These are phyloP conservation scores for Neodiprion fabricii DNA, from an alignment of 1,140 invertebrate species.

Conservation along the genomic window DNA sequence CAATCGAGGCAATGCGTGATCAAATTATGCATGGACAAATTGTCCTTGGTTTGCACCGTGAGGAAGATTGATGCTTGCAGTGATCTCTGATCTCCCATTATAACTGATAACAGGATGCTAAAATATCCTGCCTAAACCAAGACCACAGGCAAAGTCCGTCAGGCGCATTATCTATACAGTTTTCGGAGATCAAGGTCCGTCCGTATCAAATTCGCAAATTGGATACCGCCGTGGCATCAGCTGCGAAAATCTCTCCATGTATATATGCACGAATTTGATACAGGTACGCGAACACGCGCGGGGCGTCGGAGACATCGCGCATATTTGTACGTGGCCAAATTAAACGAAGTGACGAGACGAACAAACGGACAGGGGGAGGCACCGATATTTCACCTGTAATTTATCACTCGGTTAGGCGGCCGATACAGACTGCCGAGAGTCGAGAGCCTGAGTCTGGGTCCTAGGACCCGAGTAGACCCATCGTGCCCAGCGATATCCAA, in stretches of 20 bases:
- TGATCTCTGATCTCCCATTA: neutral
- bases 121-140: neutral
- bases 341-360: neutral
- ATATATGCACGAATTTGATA: neutral
- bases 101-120: neutral
- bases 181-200: neutral
- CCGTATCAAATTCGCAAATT: neutral
- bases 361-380: conserved; percentile 5
- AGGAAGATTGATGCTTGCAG: neutral
- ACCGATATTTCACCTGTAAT: conserved; percentile 23
- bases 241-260: neutral
- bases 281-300: neutral
- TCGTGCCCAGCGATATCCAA: neutral
- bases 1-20: too few relatives aligned
- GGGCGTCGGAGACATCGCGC: too few relatives aligned
- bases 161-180: neutral
- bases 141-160: neutral
- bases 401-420: conserved; percentile 11
- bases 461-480: neutral
- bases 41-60: neutral
- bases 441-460: neutral
- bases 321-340: neutral
- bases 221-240: neutral
- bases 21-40: neutral
- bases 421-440: neutral